Conservation (phyloP, 30 jellyfish, hydroid and myxozoan species). For the Aurelia aurita region DNA sequence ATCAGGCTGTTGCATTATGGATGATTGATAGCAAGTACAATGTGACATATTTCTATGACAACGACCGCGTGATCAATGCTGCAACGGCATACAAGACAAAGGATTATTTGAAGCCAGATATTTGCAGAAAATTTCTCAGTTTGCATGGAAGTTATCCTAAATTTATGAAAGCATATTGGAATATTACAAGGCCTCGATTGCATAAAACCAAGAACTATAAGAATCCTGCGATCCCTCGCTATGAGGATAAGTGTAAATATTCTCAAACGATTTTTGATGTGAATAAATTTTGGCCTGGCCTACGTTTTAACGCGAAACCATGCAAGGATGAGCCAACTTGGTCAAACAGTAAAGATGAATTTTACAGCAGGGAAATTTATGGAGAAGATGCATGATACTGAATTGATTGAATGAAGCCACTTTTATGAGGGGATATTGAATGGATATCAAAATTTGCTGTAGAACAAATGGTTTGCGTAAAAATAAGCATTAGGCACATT, state of each 20-base stretch:
- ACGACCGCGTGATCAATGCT: constrained; percentile 78
- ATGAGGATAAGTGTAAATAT: constrained; percentile 48
- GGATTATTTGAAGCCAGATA: constrained; percentile 37
- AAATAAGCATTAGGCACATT: too few species aligned
- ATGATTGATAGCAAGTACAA: constrained; percentile 63
- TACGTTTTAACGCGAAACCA: constrained; percentile 77
- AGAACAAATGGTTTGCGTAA: too few species aligned
- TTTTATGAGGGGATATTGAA: too few species aligned
- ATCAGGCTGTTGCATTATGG: constrained; percentile 97
- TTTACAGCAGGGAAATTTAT: constrained; percentile 65
- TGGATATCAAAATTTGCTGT: too few species aligned
- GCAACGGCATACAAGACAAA: constrained; percentile 69
- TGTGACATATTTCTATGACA: constrained; percentile 85
- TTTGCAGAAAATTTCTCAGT: constrained; percentile 73
- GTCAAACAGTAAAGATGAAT: constrained; percentile 59
- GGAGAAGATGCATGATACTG: constrained; percentile 38
- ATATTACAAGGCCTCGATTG: constrained; percentile 7
- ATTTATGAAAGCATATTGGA: constrained; percentile 83
- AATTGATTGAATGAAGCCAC: too few species aligned
- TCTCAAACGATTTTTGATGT: constrained; percentile 61
- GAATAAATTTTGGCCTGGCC: constrained; percentile 70
- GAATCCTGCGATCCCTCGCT: constrained; percentile 69
- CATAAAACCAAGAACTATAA: constrained; percentile 20
- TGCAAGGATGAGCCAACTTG: constrained; percentile 87
- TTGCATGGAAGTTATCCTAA: constrained; percentile 92